A percentile compares a stretch with the other conserved stretches of the same genome.
Conservation (phyloP, 2,797 vertebrate species). For the Sparus aurata region DNA sequence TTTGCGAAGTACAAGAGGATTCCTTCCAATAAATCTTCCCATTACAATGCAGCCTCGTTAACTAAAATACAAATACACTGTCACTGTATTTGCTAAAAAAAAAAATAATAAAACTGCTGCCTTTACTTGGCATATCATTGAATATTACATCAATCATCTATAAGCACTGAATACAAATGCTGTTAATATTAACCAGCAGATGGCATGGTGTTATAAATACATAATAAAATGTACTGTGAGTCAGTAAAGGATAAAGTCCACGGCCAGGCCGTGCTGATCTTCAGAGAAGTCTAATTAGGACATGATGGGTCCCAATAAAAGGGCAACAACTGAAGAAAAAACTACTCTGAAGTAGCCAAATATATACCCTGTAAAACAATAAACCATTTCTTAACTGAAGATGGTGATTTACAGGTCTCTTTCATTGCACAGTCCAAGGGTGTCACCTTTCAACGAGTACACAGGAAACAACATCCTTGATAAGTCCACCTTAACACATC, state of each 20-base stretch:
- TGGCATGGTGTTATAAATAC: constrained; percentile 39
- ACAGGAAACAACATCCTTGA: constrained; percentile 21
- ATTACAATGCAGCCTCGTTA: constrained; percentile 23
- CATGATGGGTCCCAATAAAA: constrained; percentile 12
- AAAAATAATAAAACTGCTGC: constrained; percentile 25
- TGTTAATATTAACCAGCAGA: constrained; percentile 51
- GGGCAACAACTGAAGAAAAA: constrained; percentile 14
- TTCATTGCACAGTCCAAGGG: constrained; percentile 41
- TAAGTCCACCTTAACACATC: constrained; percentile 29
- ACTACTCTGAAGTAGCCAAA: constrained; percentile 8
- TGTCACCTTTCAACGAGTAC: constrained; percentile 7
- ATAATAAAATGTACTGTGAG: constrained; percentile 31
- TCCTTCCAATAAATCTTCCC: constrained; percentile 38
- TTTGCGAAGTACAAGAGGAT: constrained; percentile 49
- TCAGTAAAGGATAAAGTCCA: constrained; percentile 29
- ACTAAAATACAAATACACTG: constrained; percentile 42
- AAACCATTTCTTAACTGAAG: constrained; percentile 3
- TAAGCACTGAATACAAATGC: constrained; percentile 53
- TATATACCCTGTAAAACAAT: constrained; percentile 11
- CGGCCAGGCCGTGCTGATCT: not conserved
- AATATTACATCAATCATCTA: constrained; percentile 38
- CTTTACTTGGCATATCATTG: constrained; percentile 26
- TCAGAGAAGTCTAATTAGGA: constrained; percentile 44
- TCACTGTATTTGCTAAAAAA: constrained; percentile 19
- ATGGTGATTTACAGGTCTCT: constrained; percentile 29